Percentiles rank a stretch among this genome's conserved stretches.
Conservation (phyloP, 2,797 vertebrate genomes). For the Gadopsis marmoratus region DNA sequence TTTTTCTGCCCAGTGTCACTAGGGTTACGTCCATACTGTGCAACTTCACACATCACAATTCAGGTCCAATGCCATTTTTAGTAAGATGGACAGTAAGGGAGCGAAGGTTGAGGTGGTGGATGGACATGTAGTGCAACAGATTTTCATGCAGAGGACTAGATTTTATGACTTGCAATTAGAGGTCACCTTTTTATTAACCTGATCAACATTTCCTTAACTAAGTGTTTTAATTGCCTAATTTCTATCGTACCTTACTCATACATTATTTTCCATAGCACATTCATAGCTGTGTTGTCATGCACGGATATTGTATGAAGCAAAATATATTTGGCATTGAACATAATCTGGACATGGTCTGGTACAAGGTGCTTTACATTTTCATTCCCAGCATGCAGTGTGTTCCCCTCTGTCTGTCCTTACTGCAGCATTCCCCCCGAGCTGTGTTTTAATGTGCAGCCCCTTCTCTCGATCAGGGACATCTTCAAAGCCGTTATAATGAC, state of each 20-base stretch:
- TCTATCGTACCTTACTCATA: neutral
- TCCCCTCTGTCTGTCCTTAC: constrained; percentile 18
- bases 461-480: constrained; percentile 80
- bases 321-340: neutral
- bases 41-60: neutral
- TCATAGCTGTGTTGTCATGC: neutral
- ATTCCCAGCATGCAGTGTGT: constrained; percentile 28
- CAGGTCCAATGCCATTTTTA: neutral
- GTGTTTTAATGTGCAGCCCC: constrained; percentile 48
- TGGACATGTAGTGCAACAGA: neutral
- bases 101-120: neutral
- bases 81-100: neutral
- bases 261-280: neutral
- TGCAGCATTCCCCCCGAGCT: constrained; percentile 40
- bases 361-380: neutral
- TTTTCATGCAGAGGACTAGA: neutral
- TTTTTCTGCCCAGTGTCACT: too few relatives aligned
- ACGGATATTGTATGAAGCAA: neutral
- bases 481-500: constrained; percentile 89
- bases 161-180: neutral
- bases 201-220: neutral
- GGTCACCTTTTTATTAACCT: neutral
- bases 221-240: neutral
- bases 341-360: neutral
- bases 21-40: neutral